Conservation (phyloP, 2,797 vertebrate species). For the Alfaro cultratus region DNA sequence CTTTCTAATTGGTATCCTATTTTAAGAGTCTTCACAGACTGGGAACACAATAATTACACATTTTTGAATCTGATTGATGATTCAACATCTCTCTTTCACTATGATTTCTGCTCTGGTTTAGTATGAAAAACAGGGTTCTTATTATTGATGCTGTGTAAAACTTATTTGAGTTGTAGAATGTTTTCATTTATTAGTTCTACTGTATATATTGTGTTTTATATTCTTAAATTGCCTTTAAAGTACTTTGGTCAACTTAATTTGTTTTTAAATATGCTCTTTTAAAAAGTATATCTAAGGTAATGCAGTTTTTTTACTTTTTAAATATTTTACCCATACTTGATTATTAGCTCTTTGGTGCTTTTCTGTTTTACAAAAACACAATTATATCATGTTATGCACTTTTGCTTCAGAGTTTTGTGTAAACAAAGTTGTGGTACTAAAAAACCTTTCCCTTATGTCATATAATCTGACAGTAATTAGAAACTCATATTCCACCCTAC, state of each 20-base stretch:
- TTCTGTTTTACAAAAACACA: not conserved
- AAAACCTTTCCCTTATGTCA: not conserved
- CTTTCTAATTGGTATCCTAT: not conserved
- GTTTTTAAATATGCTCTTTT: not conserved
- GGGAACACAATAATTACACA: not conserved
- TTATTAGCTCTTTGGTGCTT: not conserved
- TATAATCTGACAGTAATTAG: not conserved
- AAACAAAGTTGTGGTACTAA: not conserved
- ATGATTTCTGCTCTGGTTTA: not conserved
- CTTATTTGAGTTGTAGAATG: not conserved
- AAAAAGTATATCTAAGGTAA: not conserved
- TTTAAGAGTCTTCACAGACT: not conserved
- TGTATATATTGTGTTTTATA: not conserved
- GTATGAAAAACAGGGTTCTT: not conserved
- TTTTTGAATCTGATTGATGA: not conserved
- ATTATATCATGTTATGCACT: not conserved
- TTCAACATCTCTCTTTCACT: not conserved
- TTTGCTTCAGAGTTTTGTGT: not conserved
- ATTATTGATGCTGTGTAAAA: not conserved
- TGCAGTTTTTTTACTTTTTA: not conserved
- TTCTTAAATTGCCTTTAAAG: not conserved
- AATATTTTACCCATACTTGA: not conserved
- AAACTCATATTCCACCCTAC: not conserved
- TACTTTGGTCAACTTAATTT: not conserved
- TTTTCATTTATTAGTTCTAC: not conserved